Base-by-base conservation (phyloP, 2,888 invertebrate species). In the Acleris holmiana region DNA sequence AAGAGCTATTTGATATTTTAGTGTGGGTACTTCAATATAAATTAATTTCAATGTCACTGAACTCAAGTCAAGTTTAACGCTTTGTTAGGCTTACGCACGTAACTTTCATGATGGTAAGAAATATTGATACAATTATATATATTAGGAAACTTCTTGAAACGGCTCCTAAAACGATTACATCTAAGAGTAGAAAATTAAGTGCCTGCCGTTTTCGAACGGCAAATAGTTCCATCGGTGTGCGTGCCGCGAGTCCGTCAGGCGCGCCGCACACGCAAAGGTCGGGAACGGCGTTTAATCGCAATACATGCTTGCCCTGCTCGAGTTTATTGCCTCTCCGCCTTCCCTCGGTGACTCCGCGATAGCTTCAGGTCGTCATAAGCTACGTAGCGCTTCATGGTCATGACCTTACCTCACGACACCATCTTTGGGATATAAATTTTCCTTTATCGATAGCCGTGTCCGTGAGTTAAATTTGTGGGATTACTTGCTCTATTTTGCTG, bases 241-340 rank as follows among this genome's bases (percentile, higher is more conserved):
- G 88, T 90, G 89, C 73, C 70, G 68, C 74, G 73, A 75, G 74
- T 78, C 81, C 74, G 79, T 82, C 83, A 89, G 88, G 91, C 89
- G 87, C 83, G 77, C 71, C 58, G 68, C 69, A 70, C 84, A 89
- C 90, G 91, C 89, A 82, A 90, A 89, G 91, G 89, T 85, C 89
- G 81, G 80, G 80, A 83, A 82, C 84, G 80, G 79, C 82, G 80
- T 88, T 88, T 87, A 87, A 86, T 86, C 79, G 81, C 80, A 71
- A 77, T 76, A 76, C 76, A 75, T 76, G 76, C 80, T 74, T 77
- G 78, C 83, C 84, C 80, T 75, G 73, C 83, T 83, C 76, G 77
- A 76, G 79, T 85, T 89, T 86, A 89, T 86, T 84, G 79, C 85
- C 82, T 76, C 81, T 83, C 77, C 74, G 73, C 83, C 79, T 78